Evolutionary conservation across 35 echinoderm and acorn worm species (phyloP).

Genomic region (Antedon bifida): DNA sequence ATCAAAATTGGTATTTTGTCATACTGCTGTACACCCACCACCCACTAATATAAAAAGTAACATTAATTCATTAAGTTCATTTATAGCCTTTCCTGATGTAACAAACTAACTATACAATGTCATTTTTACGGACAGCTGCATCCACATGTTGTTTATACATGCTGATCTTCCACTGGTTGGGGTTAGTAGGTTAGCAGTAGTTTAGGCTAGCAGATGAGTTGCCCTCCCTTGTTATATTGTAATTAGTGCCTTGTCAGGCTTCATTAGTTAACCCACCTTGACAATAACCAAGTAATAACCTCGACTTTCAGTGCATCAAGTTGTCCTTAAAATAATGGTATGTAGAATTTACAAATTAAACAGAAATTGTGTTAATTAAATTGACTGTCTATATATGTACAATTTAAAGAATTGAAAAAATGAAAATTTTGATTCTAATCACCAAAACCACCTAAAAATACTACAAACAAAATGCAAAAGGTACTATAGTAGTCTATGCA

Average conservation of each 20-base stretch:
- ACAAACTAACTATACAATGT: neutral
- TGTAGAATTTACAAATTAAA: neutral
- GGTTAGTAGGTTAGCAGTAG: neutral
- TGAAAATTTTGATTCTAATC: no score
- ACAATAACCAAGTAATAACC: neutral
- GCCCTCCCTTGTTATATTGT: neutral
- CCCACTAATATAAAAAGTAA: no score
- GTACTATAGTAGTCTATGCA: no score
- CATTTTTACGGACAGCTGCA: neutral
- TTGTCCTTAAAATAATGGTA: neutral
- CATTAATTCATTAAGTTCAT: no score
- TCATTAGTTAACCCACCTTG: neutral
- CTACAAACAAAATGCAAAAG: no score
- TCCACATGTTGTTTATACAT: neutral
- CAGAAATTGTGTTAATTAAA: neutral
- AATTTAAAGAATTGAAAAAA: no score
- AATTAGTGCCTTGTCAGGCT: neutral
- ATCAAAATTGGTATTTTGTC: no score
- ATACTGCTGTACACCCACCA: no score
- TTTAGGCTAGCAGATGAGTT: neutral
- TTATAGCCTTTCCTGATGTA: no score
- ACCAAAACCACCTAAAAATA: no score
- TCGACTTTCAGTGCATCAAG: neutral
- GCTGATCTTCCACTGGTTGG: neutral
- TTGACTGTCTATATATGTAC: no score